These are phyloP conservation scores for Phortica okadai DNA, from an alignment of 2,888 invertebrate genomes.

Conservation along the genomic window DNA sequence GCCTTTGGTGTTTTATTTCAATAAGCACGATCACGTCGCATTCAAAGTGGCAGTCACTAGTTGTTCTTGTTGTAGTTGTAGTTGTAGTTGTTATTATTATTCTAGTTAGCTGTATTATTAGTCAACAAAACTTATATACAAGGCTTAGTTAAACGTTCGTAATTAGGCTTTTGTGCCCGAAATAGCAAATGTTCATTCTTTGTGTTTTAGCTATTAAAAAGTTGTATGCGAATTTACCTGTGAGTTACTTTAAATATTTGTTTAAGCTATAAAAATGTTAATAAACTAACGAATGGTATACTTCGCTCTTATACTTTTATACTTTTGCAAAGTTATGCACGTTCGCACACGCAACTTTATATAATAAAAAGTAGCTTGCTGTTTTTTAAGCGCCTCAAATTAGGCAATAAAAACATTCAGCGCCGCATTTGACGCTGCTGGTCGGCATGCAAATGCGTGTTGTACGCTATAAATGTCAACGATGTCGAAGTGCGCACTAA, in stretches of 20 bases:
- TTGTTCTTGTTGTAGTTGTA: neutral
- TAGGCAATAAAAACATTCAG: constrained; percentile 49
- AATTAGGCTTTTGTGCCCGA: constrained; percentile 64
- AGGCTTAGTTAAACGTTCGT: constrained; percentile 73
- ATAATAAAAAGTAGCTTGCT: neutral
- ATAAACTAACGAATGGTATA: constrained; percentile 50
- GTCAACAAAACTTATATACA: constrained; percentile 28
- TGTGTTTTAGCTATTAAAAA: constrained; percentile 58
- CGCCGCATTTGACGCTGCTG: constrained; percentile 7
- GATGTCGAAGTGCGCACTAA: constrained; percentile 13
- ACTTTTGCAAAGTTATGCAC: neutral
- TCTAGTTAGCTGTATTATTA: neutral
- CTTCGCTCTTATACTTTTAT: neutral
- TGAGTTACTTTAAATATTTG: constrained; percentile 57
- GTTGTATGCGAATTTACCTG: constrained; percentile 10
- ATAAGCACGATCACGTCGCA: constrained; percentile 70
- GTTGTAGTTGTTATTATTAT: neutral
- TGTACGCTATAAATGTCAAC: constrained; percentile 33
- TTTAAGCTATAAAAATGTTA: constrained; percentile 67
- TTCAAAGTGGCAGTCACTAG: constrained; percentile 48
- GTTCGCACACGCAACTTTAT: constrained; percentile 25
- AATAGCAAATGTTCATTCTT: constrained; percentile 50
- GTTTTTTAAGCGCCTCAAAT: constrained; percentile 43
- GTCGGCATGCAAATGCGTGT: constrained; percentile 3
- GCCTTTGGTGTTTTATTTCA: constrained; percentile 55